A percentile compares a stretch with the other conserved stretches of the same genome.
Evolutionary conservation across 2,797 vertebrate genomes (phyloP).

Genomic region (Lepilemur ruficaudatus): DNA sequence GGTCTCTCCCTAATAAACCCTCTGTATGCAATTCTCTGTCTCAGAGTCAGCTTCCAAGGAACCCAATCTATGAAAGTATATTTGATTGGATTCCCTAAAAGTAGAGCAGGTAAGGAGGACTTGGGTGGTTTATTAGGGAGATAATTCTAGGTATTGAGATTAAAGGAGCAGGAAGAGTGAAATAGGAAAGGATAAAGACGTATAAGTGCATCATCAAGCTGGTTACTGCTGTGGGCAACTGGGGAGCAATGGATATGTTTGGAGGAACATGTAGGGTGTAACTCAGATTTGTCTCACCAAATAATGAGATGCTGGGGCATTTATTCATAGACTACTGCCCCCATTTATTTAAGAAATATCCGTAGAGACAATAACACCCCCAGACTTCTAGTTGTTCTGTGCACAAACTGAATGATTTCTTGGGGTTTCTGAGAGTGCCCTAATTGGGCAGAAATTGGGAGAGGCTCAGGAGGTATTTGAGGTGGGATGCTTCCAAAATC

Average conservation of each 20-base stretch:
- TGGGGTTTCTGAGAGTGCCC: neutral
- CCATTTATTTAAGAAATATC: neutral
- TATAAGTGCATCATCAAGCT: neutral
- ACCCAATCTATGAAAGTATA: neutral
- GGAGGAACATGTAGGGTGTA: neutral
- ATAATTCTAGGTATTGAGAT: neutral
- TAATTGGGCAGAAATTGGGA: neutral
- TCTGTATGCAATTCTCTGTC: neutral
- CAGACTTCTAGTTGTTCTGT: neutral
- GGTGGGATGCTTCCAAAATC: neutral
- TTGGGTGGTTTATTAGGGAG: neutral
- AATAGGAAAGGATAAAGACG: neutral
- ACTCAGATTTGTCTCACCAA: neutral
- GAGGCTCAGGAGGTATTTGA: neutral
- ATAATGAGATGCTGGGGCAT: neutral
- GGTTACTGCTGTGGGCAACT: neutral
- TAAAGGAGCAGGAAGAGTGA: neutral
- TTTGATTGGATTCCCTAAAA: constrained; percentile 34
- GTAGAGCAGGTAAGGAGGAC: neutral
- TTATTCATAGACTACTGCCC: neutral
- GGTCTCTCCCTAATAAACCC: neutral
- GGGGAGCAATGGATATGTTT: neutral
- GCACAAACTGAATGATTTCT: neutral
- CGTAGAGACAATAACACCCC: neutral
- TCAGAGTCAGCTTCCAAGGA: neutral